Conservation (phyloP, 2,113 vertebrate genomes). For the Nothoprocta pentlandii region DNA sequence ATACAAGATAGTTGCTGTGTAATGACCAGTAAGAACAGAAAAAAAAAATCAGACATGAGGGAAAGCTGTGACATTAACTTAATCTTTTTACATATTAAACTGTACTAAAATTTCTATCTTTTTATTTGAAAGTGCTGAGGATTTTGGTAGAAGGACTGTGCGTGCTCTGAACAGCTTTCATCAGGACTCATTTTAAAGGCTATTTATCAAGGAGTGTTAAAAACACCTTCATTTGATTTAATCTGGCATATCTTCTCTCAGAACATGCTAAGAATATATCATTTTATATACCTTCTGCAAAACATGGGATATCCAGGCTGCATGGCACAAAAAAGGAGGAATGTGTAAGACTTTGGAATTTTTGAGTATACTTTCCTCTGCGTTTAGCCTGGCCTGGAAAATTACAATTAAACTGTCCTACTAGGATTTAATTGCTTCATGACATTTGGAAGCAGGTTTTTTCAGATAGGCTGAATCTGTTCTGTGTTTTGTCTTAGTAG, state of each 20-base stretch:
- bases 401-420: neutral
- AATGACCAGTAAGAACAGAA: slow-evolving; percentile 14
- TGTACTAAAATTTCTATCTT: slow-evolving; percentile 42
- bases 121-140: neutral
- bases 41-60: slow-evolving; percentile 35
- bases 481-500: neutral
- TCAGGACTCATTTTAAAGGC: slow-evolving; percentile 19
- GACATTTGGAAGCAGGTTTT: slow-evolving; percentile 4
- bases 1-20: neutral
- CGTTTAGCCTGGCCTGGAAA: neutral
- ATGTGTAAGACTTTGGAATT: neutral
- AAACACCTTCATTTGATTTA: slow-evolving; percentile 44
- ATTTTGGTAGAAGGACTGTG: slow-evolving; percentile 30
- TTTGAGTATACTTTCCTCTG: neutral
- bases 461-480: neutral
- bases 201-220: slow-evolving; percentile 39
- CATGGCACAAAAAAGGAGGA: neutral
- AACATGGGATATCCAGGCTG: neutral
- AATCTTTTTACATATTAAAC: slow-evolving; percentile 68
- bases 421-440: neutral
- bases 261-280: slow-evolving; percentile 15
- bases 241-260: slow-evolving; percentile 16
- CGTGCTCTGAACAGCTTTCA: neutral
- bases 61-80: slow-evolving; percentile 55
- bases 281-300: slow-evolving; percentile 34